A percentile compares a stretch with the other conserved stretches of the same genome.
These are phyloP conservation scores for Hoplias malabaricus DNA, from an alignment of 2,113 vertebrate species.

Conservation along the genomic window DNA sequence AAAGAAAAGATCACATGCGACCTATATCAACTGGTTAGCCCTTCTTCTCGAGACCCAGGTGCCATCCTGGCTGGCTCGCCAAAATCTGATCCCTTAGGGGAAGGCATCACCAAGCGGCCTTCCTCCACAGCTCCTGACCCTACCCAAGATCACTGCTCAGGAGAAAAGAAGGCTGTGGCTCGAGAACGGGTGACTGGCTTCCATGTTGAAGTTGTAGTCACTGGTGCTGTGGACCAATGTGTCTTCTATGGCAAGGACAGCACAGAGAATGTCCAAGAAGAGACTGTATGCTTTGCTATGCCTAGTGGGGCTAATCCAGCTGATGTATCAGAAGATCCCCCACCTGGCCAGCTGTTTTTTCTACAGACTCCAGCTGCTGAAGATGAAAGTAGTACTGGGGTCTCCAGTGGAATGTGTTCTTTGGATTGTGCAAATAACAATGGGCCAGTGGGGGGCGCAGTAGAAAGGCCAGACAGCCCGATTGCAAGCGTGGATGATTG, in stretches of 20 bases:
- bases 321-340: constrained; percentile 80
- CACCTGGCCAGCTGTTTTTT: constrained; percentile 90
- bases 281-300: constrained; percentile 84
- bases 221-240: constrained; percentile 91
- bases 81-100: constrained; percentile 63
- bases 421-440: constrained; percentile 70
- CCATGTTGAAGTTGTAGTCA: constrained; percentile 94
- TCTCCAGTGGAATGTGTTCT: constrained; percentile 56
- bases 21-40: constrained; percentile 91
- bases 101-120: constrained; percentile 64
- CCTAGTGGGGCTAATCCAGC: constrained; percentile 60
- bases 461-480: constrained; percentile 66
- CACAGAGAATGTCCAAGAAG: constrained; percentile 88
- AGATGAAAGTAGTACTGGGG: constrained; percentile 54
- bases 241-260: constrained; percentile 92
- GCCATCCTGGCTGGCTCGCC: constrained; percentile 77
- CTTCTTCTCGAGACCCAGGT: constrained; percentile 79
- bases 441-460: constrained; percentile 43
- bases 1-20: constrained; percentile 97
- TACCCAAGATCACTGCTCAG: constrained; percentile 56
- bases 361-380: constrained; percentile 70
- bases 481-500: constrained; percentile 58
- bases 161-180: constrained; percentile 65
- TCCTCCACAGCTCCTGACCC: constrained; percentile 46
- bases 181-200: constrained; percentile 82